Base-by-base conservation (phyloP, 2,888 invertebrate genomes). In the Lordiphosa fenestrarum region DNA sequence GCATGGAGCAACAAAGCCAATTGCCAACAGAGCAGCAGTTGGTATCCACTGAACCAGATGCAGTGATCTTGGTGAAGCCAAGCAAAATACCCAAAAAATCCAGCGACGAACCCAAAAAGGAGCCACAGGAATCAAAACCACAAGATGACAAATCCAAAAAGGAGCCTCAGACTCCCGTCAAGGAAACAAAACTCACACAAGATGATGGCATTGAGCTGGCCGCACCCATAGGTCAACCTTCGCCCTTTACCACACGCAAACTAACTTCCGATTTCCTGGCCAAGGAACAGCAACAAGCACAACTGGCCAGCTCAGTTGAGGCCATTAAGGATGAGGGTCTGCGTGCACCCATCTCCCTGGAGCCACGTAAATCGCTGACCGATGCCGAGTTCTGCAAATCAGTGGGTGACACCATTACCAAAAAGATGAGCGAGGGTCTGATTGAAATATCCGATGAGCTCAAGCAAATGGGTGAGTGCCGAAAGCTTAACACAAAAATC, bases 381-480 rank as follows among this genome's bases (percentile, higher is more conserved):
- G 87, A 89, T 68, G 90, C 87, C 6, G 88, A 89, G 56, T 89
- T 89, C 66, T 88, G 88, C 63, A 88, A 89, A 69, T 88, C 88
- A 7, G 86, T 90, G 19, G 86, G 88, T 57, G 89, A 89, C 7
- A 87, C 86, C 12, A 88, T 88, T 48, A 87, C 86, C 4, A 88
- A 88, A 54, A 89, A 89, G 77, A 86, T 89, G 83, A 89, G 88
- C 75, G 87, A 87, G 70, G 88, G 88, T 25, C 71, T 86, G 55
- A 86, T 89, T 59, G 86, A 85, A 67, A 80, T 89, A 54, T 73
- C 70, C 21, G 88, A 89, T 69, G 88, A 86, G 67, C 74, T 87
- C 71, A 85, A 81, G 66, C 72, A 76, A 52, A 71, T 76, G 66
- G 84, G 88, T 88, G 49, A 40, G 57, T 54, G 19, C 19, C 2